Evolutionary conservation across 2,797 vertebrate genomes (phyloP).

Genomic region (Hemibagrus guttatus): DNA sequence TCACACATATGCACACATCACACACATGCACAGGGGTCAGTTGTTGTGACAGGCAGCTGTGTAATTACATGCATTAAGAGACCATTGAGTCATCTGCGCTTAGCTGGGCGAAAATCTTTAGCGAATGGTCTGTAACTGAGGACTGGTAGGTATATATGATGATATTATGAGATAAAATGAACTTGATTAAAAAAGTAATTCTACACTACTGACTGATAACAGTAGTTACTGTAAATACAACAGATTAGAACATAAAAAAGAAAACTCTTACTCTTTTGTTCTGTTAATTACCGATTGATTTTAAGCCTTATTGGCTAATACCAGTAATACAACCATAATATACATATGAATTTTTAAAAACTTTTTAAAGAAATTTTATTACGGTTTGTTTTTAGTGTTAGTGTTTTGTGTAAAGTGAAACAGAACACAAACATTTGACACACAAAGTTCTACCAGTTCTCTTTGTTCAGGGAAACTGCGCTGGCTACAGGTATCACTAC

Average conservation of each 20-base stretch:
- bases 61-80: constrained; percentile 59
- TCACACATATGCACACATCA: too few species aligned
- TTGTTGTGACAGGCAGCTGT: constrained; percentile 46
- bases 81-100: constrained; percentile 64
- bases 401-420: not conserved
- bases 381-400: not conserved
- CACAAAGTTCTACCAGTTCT: not conserved
- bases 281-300: not conserved
- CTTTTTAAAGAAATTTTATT: not conserved
- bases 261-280: not conserved
- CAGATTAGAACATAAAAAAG: not conserved
- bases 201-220: not conserved
- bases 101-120: constrained; percentile 32
- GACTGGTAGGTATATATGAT: not conserved
- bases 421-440: not conserved
- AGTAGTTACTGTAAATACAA: not conserved
- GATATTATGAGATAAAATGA: not conserved
- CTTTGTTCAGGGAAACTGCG: not conserved
- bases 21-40: constrained; percentile 27
- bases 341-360: not conserved
- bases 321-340: not conserved
- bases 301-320: not conserved
- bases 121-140: constrained; percentile 5
- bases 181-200: not conserved
- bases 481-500: not conserved